Evolutionary conservation across 1,140 invertebrate species (phyloP).

Genomic region (Brachionus paranguensis): DNA sequence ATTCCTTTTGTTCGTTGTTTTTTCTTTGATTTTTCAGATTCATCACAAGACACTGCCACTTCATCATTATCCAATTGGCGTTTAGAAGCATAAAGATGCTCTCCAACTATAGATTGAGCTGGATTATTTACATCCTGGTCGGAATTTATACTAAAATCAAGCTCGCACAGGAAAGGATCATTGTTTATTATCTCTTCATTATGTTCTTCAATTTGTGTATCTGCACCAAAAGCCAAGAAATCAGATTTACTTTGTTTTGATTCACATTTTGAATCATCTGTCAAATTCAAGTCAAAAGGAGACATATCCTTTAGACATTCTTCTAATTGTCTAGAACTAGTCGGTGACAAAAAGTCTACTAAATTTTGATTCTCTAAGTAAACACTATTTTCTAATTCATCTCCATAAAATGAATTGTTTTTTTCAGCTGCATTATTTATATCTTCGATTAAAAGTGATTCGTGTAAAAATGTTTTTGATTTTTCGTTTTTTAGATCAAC

Average conservation of each 20-base stretch:
- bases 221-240: background rate
- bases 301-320: background rate
- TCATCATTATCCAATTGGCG: background rate
- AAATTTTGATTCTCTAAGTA: background rate
- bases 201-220: background rate
- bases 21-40: background rate
- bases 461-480: background rate
- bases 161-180: background rate
- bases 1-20: constrained; percentile 9
- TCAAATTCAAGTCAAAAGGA: background rate
- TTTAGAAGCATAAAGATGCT: background rate
- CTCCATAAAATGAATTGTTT: background rate
- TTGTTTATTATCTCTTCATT: background rate
- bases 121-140: background rate
- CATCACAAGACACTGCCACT: background rate
- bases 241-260: background rate
- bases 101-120: background rate
- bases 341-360: background rate
- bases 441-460: background rate
- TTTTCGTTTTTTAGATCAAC: background rate
- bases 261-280: background rate
- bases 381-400: background rate
- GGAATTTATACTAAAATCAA: background rate
- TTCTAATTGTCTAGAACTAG: background rate
- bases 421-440: background rate